Percentiles rank a stretch among this genome's conserved stretches.
Evolutionary conservation across 2,113 vertebrate species (phyloP).

Genomic region (Puffinus mauretanicus): DNA sequence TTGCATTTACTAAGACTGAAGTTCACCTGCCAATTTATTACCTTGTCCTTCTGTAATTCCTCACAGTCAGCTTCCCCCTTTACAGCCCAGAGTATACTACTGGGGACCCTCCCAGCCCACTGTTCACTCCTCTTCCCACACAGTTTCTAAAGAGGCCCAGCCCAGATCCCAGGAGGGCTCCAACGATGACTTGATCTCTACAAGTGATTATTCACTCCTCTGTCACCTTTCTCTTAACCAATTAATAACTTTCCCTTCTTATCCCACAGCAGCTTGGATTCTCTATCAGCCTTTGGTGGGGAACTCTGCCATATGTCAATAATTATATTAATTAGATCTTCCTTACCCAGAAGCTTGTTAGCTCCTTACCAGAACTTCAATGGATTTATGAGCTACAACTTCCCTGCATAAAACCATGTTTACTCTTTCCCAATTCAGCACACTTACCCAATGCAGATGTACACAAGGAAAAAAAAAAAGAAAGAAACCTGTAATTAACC

Average conservation of each 20-base stretch:
- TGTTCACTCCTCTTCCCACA: background rate
- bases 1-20: background rate
- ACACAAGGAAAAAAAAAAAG: background rate
- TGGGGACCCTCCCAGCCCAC: background rate
- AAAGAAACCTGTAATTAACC: background rate
- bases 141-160: background rate
- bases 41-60: background rate
- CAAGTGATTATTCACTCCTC: background rate
- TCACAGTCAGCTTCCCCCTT: background rate
- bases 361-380: background rate
- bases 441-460: fast-evolving
- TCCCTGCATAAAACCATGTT: background rate
- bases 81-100: background rate
- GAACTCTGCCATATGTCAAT: background rate
- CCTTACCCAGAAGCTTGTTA: background rate
- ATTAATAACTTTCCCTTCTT: background rate
- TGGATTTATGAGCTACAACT: background rate
- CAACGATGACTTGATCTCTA: background rate
- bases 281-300: background rate
- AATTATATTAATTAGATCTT: background rate
- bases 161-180: background rate
- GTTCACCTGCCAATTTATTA: background rate
- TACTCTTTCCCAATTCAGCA: background rate
- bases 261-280: background rate
- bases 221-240: background rate